A percentile compares a stretch with the other conserved stretches of the same genome.
phyloP scores from a whole-genome alignment of 2,888 invertebrate species.

The Cosmopolites sordidus region DNA sequence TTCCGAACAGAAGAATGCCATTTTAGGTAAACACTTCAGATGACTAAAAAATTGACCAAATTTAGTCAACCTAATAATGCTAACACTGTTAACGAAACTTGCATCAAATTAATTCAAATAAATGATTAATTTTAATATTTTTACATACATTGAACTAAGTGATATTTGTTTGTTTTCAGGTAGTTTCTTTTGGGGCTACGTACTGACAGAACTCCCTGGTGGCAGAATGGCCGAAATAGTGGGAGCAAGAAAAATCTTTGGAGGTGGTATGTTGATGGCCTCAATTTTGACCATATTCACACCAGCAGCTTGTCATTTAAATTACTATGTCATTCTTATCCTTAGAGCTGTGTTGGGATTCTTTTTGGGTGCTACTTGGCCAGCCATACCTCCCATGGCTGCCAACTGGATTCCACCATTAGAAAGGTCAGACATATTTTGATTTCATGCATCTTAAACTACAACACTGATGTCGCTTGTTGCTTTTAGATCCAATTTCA shows the following conservation, averaged over 20 bases:
- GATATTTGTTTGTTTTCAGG: no score
- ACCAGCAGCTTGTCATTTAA: constrained; percentile 68
- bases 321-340: constrained; percentile 66
- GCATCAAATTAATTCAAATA: no score
- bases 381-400: constrained; percentile 88
- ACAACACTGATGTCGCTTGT: not conserved
- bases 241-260: constrained; percentile 80
- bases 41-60: no score
- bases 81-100: no score
- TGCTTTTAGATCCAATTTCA: constrained; percentile 67
- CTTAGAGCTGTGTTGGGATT: constrained; percentile 52
- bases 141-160: no score
- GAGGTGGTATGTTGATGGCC: constrained; percentile 79
- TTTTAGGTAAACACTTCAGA: constrained; percentile 70
- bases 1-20: constrained; percentile 71
- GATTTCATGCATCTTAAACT: no score
- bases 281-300: constrained; percentile 77
- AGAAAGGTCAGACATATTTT: constrained; percentile 56
- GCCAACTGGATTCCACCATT: constrained; percentile 92
- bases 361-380: constrained; percentile 80
- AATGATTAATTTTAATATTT: no score
- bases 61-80: no score
- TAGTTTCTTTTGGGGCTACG: constrained; percentile 90
- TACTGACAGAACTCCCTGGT: constrained; percentile 84
- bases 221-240: constrained; percentile 79